Base-by-base conservation (phyloP, 2,888 invertebrate genomes). In the Andrena marginata region DNA sequence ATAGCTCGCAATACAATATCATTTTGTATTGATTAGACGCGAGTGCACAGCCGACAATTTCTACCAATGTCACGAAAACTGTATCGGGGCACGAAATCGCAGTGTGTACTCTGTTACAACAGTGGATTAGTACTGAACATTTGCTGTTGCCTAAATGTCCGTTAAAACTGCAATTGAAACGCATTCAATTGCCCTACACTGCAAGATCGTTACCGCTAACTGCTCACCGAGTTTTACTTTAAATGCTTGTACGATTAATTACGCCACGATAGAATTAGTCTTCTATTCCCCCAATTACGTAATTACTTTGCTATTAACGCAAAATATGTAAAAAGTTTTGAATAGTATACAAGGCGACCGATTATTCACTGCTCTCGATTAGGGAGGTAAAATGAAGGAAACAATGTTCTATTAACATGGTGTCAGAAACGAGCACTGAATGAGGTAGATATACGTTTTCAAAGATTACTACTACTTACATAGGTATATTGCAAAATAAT, bases 1-100 rank as follows among this genome's bases (percentile, higher is more conserved):
- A 63, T 71, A 60, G 68, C 72, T 59, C 42, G 31, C 60, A 59
- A 79, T 80, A 65, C 70, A 77, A 82, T 82, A 84, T 82, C 67
- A 79, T 82, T 75, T 80, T 23, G 56, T 84, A 86, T 87, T 63
- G 86, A 88, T 84, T 74, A 78, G 51, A 23, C 29, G 72, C 62
- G 62, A 70, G 26, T 35, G 62, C 29, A 54, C 54, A 16, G 64
- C 49, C 56, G 42, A 80, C 68, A 54, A 71, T 74, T 62, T 72
- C 72, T 49, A 62, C 65, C 79, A 85, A 83, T 60, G 73, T 73
- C 69, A 62, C 67, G 68, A 59, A 85, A 77, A n/a, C 54, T 60
- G 51, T n/a, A n/a, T 26, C 62, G 2, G n/a, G 26, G 16, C 73
- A 69, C 42, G 69, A 51, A 62, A 62, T 48, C 49, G 71, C 26